A percentile compares a stretch with the other conserved stretches of the same genome.
phyloP scores from a whole-genome alignment of 1,140 invertebrate species.

The Leptinotarsa defecta region DNA sequence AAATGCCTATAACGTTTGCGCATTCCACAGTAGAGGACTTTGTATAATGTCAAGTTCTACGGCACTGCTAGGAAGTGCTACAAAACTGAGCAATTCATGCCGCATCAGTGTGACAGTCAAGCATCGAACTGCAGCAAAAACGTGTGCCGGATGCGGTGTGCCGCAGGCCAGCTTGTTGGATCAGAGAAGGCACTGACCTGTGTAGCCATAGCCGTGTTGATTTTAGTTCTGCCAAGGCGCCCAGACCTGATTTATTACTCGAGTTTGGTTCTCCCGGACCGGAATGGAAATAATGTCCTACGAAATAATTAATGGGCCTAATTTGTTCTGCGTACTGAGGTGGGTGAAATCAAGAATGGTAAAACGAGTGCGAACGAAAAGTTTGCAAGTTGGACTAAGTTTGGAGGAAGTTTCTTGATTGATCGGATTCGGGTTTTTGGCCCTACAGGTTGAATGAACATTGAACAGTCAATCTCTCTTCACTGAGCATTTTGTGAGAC shows the following conservation, averaged over 20 bases:
- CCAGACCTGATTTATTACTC: background rate
- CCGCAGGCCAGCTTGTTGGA: constrained; percentile 1
- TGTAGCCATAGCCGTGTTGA: background rate
- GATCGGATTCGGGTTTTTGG: background rate
- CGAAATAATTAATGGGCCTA: background rate
- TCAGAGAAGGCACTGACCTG: background rate
- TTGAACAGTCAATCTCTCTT: background rate
- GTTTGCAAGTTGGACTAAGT: background rate
- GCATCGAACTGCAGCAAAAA: constrained; percentile 5
- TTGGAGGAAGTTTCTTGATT: background rate
- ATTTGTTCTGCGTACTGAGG: constrained; percentile 1
- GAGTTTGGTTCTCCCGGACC: background rate
- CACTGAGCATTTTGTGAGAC: too few relatives aligned
- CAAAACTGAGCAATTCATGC: constrained; percentile 1
- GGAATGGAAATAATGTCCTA: background rate
- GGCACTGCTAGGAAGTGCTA: background rate
- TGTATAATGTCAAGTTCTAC: background rate
- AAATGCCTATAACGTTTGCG: too few relatives aligned
- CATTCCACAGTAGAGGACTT: too few relatives aligned
- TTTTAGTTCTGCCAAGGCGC: background rate
- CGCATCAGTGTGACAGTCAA: background rate
- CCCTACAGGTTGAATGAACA: background rate
- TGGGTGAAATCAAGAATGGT: constrained; percentile 1
- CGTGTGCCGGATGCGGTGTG: background rate
- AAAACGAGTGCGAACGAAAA: background rate